Base-by-base conservation (phyloP, 2,113 vertebrate genomes). In the Dolichotis patagonum region DNA sequence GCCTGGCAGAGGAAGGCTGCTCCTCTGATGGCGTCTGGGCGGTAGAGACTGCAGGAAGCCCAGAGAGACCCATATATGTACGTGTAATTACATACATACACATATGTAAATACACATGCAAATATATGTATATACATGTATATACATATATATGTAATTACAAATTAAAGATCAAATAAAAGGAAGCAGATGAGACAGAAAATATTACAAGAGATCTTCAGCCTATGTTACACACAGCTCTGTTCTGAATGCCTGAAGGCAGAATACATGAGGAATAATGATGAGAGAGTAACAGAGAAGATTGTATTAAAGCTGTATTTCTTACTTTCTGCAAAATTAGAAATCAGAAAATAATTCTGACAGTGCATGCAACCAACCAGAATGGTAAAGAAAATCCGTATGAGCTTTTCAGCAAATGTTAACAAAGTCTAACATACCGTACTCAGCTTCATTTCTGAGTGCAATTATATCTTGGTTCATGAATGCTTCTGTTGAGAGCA, bases 221-320 rank as follows among this genome's bases (percentile, higher is more conserved):
- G 58, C 32, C 30, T 43, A 41, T 65, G 35, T 14, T 46, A 20
- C 46, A 49, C 63, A 32, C 30, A 77, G 16, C 41, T 65, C 24
- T 65, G 30, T 11, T 65, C 49, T 16, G 35, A 83, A 49, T 82
- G 65, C 54, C 94, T 86, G 95, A 54, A 5, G 1, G 7, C 22
- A 11, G 49, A 54, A 20, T 7, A 1, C 35, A 2, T 8, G 41
- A 4, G 0, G 43, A 3, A 19, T 41, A n/a, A 56, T 6, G 28
- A 46, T 11, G 20, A 60, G 75, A 92, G 43, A 35, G 20, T 3
- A 32, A 32, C 7, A 32, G 54, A 46, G 63, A 58, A 41, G 26
- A 41, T 5, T 30, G 5, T 7, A 81, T 30, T 19, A 11, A 80
- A 49, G 73, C 4, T 5, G 11, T 41, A 60, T 54, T 85, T 38